A percentile compares a stretch with the other conserved stretches of the same genome.
phyloP scores from a whole-genome alignment of 2,113 vertebrate species.

The Ciconia stormi region DNA sequence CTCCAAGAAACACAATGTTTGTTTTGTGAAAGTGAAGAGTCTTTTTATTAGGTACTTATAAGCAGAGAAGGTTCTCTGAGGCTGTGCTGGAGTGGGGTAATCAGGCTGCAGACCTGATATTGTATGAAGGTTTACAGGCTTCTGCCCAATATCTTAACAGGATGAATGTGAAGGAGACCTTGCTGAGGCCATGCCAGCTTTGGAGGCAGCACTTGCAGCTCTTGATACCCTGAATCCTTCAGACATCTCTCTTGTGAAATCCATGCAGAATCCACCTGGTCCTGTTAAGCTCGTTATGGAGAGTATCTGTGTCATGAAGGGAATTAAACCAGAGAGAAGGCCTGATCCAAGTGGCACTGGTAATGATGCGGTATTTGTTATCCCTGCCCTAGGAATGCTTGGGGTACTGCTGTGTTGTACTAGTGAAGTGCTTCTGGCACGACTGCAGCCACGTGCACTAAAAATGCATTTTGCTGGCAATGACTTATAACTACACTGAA shows the following conservation, averaged over 20 bases:
- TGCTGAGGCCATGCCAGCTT: constrained; percentile 88
- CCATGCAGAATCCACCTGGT: constrained; percentile 91
- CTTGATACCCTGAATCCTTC: constrained; percentile 89
- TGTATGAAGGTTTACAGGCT: neutral
- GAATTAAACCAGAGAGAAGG: constrained; percentile 87
- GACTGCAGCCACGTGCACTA: neutral
- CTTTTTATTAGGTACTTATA: neutral
- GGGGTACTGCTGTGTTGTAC: neutral
- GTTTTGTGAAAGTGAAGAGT: neutral
- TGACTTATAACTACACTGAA: neutral
- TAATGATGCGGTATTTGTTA: constrained; percentile 48
- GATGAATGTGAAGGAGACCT: constrained; percentile 91
- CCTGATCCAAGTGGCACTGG: constrained; percentile 87
- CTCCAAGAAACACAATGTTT: neutral
- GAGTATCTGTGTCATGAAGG: constrained; percentile 92
- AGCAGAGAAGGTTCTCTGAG: neutral
- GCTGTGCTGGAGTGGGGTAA: neutral
- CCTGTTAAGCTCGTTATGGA: constrained; percentile 94
- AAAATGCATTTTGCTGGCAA: neutral
- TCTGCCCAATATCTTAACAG: constrained; percentile 66
- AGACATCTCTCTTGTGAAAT: constrained; percentile 90
- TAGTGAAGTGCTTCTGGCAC: neutral
- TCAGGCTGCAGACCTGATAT: neutral
- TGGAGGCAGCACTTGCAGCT: constrained; percentile 85
- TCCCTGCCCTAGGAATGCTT: neutral